These are phyloP conservation scores for Halesus radiatus DNA, from an alignment of 1,140 invertebrate genomes.

Conservation along the genomic window DNA sequence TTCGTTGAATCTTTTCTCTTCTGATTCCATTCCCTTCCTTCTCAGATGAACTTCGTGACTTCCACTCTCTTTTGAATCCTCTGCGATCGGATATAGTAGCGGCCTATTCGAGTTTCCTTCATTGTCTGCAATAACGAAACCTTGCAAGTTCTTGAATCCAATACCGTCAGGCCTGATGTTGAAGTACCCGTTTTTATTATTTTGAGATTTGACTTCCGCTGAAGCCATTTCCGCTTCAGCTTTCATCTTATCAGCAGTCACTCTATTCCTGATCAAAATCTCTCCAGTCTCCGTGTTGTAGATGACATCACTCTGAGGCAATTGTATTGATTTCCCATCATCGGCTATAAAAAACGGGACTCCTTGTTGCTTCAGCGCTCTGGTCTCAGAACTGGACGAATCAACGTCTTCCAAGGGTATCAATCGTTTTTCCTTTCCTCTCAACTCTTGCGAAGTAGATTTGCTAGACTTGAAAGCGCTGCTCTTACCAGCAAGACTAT, in stretches of 20 bases:
- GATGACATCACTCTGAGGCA: slow-evolving; percentile 52
- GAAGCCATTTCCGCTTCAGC: slow-evolving; percentile 12
- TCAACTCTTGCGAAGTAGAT: slow-evolving; percentile 22
- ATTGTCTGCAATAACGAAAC: slow-evolving; percentile 45
- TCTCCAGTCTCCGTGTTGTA: slow-evolving; percentile 52
- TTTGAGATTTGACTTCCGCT: neutral
- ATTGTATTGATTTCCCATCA: slow-evolving; percentile 50
- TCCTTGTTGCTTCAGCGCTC: slow-evolving; percentile 39
- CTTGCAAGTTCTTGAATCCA: slow-evolving; percentile 46
- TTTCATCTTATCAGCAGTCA: slow-evolving; percentile 26
- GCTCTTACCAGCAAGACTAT: neutral
- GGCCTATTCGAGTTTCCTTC: slow-evolving; percentile 29
- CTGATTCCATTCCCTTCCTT: slow-evolving; percentile 14
- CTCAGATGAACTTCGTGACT: slow-evolving; percentile 5
- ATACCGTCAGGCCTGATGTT: slow-evolving; percentile 35
- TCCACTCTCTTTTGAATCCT: slow-evolving; percentile 7
- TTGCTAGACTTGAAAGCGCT: neutral
- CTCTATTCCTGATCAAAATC: slow-evolving; percentile 47
- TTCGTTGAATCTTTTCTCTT: neutral
- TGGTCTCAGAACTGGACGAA: slow-evolving; percentile 31
- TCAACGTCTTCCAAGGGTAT: slow-evolving; percentile 37
- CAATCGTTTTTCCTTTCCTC: slow-evolving; percentile 38
- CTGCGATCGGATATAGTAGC: slow-evolving; percentile 23
- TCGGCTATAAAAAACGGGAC: slow-evolving; percentile 51
- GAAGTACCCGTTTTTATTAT: slow-evolving; percentile 1